A percentile compares a stretch with the other conserved stretches of the same genome.
Evolutionary conservation across 2,113 vertebrate species (phyloP).

Genomic region (Calonectris borealis): DNA sequence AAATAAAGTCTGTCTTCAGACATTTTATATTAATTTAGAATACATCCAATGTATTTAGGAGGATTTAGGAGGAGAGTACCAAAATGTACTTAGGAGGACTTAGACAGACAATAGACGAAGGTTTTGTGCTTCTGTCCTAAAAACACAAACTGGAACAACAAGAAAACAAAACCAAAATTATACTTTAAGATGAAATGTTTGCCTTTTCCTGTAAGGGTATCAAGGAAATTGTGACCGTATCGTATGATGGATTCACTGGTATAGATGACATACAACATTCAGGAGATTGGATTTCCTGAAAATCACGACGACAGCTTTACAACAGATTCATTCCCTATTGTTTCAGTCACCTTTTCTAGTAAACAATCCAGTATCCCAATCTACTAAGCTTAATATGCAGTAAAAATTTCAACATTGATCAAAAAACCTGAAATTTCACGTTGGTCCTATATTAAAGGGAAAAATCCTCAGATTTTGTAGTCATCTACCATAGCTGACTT

Average conservation of each 20-base stretch:
- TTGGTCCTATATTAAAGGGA: not conserved
- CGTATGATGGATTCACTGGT: not conserved
- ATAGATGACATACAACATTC: not conserved
- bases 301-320: not conserved
- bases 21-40: not conserved
- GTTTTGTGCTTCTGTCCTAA: not conserved
- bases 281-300: not conserved
- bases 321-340: not conserved
- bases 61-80: not conserved
- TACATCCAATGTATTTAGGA: fast-evolving
- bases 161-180: not conserved
- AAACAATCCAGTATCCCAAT: not conserved
- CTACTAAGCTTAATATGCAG: not conserved
- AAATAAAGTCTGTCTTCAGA: not conserved
- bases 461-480: not conserved
- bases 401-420: not conserved
- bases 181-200: not conserved
- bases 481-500: not conserved
- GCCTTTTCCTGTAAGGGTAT: not conserved
- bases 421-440: not conserved
- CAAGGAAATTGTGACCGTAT: not conserved
- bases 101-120: not conserved
- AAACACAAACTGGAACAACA: not conserved
- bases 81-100: not conserved
- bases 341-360: not conserved